Evolutionary conservation across 2,888 invertebrate species (phyloP).

Genomic region (Colletes collaris): DNA sequence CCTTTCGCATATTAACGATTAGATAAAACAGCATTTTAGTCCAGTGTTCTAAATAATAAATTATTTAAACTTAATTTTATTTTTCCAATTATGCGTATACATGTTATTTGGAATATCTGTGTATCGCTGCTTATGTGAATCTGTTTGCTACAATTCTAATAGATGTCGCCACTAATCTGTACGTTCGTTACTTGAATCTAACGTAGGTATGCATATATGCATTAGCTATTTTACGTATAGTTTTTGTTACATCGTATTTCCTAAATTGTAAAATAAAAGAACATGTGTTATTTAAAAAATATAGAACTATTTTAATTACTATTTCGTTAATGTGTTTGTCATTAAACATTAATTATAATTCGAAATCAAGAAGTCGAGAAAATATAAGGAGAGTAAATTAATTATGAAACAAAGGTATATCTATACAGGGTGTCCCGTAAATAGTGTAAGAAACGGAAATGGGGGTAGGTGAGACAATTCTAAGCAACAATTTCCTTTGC

Average conservation of each 20-base stretch:
- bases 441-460: too few relatives aligned
- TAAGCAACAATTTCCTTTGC: too few relatives aligned
- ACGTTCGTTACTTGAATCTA: not conserved
- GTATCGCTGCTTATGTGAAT: not conserved
- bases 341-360: not conserved
- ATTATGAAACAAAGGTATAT: too few relatives aligned
- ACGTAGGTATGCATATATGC: not conserved
- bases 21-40: not conserved
- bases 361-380: too few relatives aligned
- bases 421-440: too few relatives aligned
- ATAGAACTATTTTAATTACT: not conserved
- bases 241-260: not conserved
- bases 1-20: constrained; percentile 26
- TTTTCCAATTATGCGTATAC: not conserved
- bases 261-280: not conserved
- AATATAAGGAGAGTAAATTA: too few relatives aligned
- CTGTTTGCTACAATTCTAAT: not conserved
- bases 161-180: constrained; percentile 45
- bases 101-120: not conserved
- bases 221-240: not conserved
- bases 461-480: too few relatives aligned
- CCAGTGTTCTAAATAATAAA: not conserved
- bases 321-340: not conserved
- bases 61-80: not conserved
- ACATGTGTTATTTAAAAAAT: too few relatives aligned